Evolutionary conservation across 2,113 vertebrate species (phyloP).

Genomic region (Meleagris gallopavo): DNA sequence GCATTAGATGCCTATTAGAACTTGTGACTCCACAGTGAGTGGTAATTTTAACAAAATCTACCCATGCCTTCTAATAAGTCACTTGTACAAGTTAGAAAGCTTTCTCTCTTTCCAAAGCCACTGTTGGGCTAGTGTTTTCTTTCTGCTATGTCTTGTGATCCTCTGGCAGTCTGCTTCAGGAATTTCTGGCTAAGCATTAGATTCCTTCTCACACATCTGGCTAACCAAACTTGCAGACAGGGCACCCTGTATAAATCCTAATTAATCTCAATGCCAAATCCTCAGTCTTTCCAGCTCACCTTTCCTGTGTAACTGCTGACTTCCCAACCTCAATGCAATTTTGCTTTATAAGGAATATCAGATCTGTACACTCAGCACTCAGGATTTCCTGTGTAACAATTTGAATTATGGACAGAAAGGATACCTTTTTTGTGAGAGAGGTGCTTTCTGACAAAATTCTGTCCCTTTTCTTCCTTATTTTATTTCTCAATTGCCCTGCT

Average conservation of each 20-base stretch:
- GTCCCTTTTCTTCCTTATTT: background rate
- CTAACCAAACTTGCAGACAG: slow-evolving; percentile 2
- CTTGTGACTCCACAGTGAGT: background rate
- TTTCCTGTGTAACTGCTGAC: background rate
- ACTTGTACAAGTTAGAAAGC: background rate
- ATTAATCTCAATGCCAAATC: background rate
- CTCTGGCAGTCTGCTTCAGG: background rate
- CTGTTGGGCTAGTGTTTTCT: background rate
- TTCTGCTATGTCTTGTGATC: background rate
- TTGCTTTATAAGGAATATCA: background rate
- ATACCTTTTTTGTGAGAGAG: background rate
- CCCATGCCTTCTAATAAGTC: background rate
- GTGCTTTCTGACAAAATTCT: slow-evolving; percentile 12
- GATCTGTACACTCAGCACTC: background rate
- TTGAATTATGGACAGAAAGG: background rate
- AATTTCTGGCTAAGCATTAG: background rate
- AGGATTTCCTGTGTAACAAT: slow-evolving; percentile 36
- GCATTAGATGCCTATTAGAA: background rate
- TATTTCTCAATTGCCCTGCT: background rate
- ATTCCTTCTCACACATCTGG: background rate
- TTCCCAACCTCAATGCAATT: background rate
- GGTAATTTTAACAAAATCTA: background rate
- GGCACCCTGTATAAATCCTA: background rate
- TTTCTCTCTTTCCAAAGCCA: background rate
- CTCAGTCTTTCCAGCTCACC: background rate